Percentiles rank a stretch among this genome's conserved stretches.
These are phyloP conservation scores for Chaitophorus viminalis DNA, from an alignment of 2,888 invertebrate genomes.

Conservation along the genomic window DNA sequence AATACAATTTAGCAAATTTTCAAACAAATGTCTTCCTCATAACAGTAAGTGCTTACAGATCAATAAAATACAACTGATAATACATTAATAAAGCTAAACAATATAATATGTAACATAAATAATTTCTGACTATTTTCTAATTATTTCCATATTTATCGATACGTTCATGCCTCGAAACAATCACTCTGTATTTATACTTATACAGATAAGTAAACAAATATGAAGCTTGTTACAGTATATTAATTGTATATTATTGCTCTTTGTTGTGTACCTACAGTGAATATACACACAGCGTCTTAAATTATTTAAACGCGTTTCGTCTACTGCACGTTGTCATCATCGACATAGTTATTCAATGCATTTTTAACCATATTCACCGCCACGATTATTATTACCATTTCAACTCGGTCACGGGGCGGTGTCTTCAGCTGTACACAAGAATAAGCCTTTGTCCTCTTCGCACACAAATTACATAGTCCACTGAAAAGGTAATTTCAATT, in stretches of 20 bases:
- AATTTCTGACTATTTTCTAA: too few species aligned
- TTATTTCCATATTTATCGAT: too few species aligned
- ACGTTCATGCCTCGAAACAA: too few species aligned
- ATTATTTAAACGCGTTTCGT: constrained; percentile 36
- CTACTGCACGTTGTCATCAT: background rate
- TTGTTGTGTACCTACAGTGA: background rate
- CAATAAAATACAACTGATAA: too few species aligned
- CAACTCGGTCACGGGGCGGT: constrained; percentile 30
- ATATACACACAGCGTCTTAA: background rate
- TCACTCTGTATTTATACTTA: background rate
- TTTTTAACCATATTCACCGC: constrained; percentile 37
- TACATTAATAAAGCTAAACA: too few species aligned
- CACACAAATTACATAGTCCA: background rate
- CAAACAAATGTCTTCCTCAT: too few species aligned
- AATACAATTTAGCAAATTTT: too few species aligned
- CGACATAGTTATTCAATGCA: constrained; percentile 4
- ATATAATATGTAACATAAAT: too few species aligned
- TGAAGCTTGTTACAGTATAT: background rate
- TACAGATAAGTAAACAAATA: background rate
- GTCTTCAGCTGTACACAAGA: constrained; percentile 29
- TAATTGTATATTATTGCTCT: background rate
- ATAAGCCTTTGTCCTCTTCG: background rate
- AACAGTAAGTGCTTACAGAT: too few species aligned
- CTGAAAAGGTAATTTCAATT: constrained; percentile 16
- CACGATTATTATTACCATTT: constrained; percentile 14